Base-by-base conservation (phyloP, 2,797 vertebrate species). In the Synaphobranchus kaupii region DNA sequence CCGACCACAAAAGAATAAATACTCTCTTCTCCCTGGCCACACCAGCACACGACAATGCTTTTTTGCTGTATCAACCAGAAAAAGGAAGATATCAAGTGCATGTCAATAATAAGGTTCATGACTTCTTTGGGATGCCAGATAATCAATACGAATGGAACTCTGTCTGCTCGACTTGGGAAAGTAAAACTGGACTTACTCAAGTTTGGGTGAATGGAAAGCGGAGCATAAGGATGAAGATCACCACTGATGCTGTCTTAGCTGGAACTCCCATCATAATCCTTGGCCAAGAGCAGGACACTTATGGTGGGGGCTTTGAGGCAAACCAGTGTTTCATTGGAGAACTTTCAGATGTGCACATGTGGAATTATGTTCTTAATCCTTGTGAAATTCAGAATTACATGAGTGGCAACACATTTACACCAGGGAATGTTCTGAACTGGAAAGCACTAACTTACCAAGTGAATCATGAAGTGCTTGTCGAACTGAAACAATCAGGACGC, bases 121-220 rank as follows among this genome's bases (percentile, higher is more conserved):
- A 86, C 20, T 86, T 48, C 17, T 84, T 47, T 5, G 85, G 0
- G 25, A 50, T 87, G 9, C 8, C 31, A n/a, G n/a, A 10, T 50
- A 1, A 1, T 0, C 0, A 73, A 89, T 68, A 22, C 25, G 3
- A 56, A 28, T 92, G 89, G 93, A 91, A 86, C 92, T 93, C 92
- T 0, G 50, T 90, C 17, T 94, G 94, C 0, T 84, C 90, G 10
- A 87, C 88, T 76, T 94, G 94, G 94, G 90, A 93, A 28, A 91
- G 90, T 0, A 1, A 31, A 85, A 91, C 34, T 0, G 92, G 89
- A 17, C 39, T 91, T 1, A 89, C 78, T 0, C 88, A 90, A 39
- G 91, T 95, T 2, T 90, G 89, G 92, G 5, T 90, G 47, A 89
- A 91, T 0, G 91, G 92, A 66, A 94, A 89, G 12, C 88, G 86